These are phyloP conservation scores for Galendromus occidentalis DNA, from an alignment of 1,140 invertebrate species.

Conservation along the genomic window DNA sequence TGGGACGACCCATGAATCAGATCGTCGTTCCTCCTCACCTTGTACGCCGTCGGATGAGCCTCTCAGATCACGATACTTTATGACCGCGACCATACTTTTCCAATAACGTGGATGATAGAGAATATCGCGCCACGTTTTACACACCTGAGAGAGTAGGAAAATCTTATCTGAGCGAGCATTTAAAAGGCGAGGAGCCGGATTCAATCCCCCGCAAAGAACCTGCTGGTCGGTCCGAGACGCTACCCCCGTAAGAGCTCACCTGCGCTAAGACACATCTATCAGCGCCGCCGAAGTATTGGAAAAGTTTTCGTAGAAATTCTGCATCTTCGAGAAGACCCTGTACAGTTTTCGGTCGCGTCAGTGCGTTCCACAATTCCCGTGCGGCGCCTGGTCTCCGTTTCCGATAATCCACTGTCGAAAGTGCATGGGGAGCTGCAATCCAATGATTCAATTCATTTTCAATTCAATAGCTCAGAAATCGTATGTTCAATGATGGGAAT, in stretches of 20 bases:
- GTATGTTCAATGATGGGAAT: no score
- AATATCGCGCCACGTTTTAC: constrained; percentile 60
- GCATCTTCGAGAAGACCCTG: constrained; percentile 59
- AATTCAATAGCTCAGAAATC: no score
- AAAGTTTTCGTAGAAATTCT: constrained; percentile 57
- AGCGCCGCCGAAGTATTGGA: constrained; percentile 55
- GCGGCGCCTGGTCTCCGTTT: constrained; percentile 35
- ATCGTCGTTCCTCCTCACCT: not conserved
- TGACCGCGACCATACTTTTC: constrained; percentile 54
- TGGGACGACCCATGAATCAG: not conserved
- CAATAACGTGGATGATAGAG: constrained; percentile 65
- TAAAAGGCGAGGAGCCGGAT: no score
- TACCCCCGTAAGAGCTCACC: constrained; percentile 12
- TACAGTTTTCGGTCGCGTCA: constrained; percentile 22
- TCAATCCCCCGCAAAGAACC: no score
- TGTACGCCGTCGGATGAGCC: not conserved
- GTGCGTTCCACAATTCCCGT: constrained; percentile 1
- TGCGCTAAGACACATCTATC: constrained; percentile 51
- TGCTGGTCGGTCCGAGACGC: no score
- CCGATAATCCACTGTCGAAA: not conserved
- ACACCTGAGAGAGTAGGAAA: constrained; percentile 36
- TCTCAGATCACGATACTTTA: constrained; percentile 54
- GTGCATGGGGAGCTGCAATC: not conserved
- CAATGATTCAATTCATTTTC: not conserved
- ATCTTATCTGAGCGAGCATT: no score